Percentiles rank a stretch among this genome's conserved stretches.
These are phyloP conservation scores for Sinocyclocheilus maitianheensis DNA, from an alignment of 2,113 vertebrate species.

Conservation along the genomic window DNA sequence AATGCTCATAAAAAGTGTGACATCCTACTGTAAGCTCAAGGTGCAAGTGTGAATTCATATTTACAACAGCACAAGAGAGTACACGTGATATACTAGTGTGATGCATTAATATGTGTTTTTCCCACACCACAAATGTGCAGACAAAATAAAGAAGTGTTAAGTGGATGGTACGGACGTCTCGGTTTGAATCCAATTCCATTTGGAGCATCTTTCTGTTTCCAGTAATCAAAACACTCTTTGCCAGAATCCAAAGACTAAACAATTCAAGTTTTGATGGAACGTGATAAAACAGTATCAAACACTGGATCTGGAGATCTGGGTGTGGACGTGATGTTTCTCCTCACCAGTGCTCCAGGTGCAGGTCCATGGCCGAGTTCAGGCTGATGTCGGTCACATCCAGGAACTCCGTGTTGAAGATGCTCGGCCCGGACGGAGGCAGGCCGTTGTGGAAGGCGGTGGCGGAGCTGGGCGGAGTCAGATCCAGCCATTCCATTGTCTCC, in stretches of 20 bases:
- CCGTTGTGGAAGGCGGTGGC: slow-evolving; percentile 81
- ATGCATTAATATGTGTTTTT: slow-evolving; percentile 48
- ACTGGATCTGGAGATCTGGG: background rate
- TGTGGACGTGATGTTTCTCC: slow-evolving; percentile 6
- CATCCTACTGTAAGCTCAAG: slow-evolving; percentile 69
- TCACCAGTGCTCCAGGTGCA: slow-evolving; percentile 96
- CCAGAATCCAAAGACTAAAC: slow-evolving; percentile 55
- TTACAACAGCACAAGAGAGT: slow-evolving; percentile 65
- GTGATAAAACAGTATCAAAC: slow-evolving; percentile 3
- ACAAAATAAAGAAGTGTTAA: slow-evolving; percentile 41
- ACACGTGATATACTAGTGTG: slow-evolving; percentile 30
- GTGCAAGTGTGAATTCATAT: slow-evolving; percentile 83
- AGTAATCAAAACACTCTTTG: slow-evolving; percentile 69
- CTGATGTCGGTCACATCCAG: slow-evolving; percentile 93
- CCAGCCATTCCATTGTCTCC: slow-evolving; percentile 98
- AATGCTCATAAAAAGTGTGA: slow-evolving; percentile 76
- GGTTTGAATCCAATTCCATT: slow-evolving; percentile 53
- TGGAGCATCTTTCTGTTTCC: slow-evolving; percentile 65
- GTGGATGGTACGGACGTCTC: slow-evolving; percentile 23
- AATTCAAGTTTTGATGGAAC: slow-evolving; percentile 67
- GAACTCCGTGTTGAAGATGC: slow-evolving; percentile 96
- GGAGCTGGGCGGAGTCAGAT: slow-evolving; percentile 90
- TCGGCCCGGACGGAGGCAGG: slow-evolving; percentile 79
- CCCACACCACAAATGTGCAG: slow-evolving; percentile 62
- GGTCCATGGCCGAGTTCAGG: slow-evolving; percentile 93